Evolutionary conservation across 2,888 invertebrate genomes (phyloP), one percentile per base, ranked within the genome.

Genomic region (Cantharis lateralis): DNA sequence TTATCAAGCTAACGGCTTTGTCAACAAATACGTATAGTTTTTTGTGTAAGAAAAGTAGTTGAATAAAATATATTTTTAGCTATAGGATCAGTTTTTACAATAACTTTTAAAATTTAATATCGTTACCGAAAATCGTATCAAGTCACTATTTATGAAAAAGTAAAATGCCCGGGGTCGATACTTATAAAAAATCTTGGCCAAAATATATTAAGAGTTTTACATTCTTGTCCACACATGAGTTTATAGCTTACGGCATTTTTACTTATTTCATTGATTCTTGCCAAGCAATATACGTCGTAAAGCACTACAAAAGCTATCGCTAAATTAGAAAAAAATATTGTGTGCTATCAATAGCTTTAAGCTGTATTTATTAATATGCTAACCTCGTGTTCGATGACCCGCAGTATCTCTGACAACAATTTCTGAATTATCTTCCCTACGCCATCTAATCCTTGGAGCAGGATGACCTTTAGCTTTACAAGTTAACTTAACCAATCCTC

Each of bases 401-500:
- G 90, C 89, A 64, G 91, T 89, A 84, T 95, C 93, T 85, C 94
- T 93, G 73, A 96, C 90, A 71, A 95, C 92, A 82, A 96, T 95
- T 85, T 95, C 94, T 76, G 90, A 91, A 62, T 94, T 94, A 86
- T 96, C 95, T 89, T 96, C 96, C 72, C 96, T 89, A 63, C 95
- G 91, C 96, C 96, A 97, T 83, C 92, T 92, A 70, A 97, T 92
- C 80, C 92, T 91, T 1, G 97, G 96, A 79, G 91, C 89, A 0
- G 96, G 96, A 86, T 94, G 93, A 11, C 96, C 96, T 75, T 91
- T 91, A 2, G 96, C 96, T 76, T 92, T 91, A 85, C 94, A 94
- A 62, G 91, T 91, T 75, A 93, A 88, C 82, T 90, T 91, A 11
- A 92, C 93, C 0, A 91, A 91, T 61, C 94, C 94, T 72, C 96